Percentiles rank a stretch among this genome's conserved stretches.
These are phyloP conservation scores for Rousettus leschenaultii DNA, from an alignment of 2,113 vertebrate species.

Conservation along the genomic window DNA sequence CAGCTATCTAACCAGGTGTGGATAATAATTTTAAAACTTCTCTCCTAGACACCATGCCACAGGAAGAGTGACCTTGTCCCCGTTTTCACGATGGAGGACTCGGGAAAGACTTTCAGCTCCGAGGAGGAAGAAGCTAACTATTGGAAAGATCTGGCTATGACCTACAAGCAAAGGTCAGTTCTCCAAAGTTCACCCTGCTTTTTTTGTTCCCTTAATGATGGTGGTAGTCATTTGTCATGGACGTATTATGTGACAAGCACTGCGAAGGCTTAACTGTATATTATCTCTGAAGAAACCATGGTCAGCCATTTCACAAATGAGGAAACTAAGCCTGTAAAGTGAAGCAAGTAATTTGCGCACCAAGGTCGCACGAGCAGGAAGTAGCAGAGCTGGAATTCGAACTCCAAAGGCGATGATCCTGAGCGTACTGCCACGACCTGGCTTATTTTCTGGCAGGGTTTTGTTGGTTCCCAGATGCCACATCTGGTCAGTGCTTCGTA, in stretches of 20 bases:
- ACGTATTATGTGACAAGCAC: not conserved
- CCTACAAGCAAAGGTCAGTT: conserved; percentile 90
- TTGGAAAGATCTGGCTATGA: conserved; percentile 91
- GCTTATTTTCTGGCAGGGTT: not conserved
- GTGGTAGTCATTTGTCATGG: not conserved
- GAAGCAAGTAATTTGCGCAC: not conserved
- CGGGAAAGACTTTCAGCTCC: conserved; percentile 85
- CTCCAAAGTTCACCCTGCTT: not conserved
- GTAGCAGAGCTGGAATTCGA: not conserved
- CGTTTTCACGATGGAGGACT: conserved; percentile 85
- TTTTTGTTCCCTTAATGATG: not conserved
- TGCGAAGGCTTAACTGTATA: not conserved
- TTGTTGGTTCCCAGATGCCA: not conserved
- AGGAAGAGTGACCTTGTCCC: conserved; percentile 36
- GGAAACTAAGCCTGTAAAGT: not conserved
- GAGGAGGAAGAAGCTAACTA: conserved; percentile 90
- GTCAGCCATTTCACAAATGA: not conserved
- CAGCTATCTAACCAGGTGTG: not conserved
- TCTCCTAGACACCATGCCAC: conserved; percentile 66
- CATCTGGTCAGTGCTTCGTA: not conserved
- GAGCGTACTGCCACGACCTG: not conserved
- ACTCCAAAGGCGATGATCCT: not conserved
- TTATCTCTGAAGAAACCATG: not conserved
- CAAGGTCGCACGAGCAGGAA: not conserved
- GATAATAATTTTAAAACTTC: not conserved